Conservation (phyloP, 2,797 vertebrate species). For the Pseudotriccus pelzelni region DNA sequence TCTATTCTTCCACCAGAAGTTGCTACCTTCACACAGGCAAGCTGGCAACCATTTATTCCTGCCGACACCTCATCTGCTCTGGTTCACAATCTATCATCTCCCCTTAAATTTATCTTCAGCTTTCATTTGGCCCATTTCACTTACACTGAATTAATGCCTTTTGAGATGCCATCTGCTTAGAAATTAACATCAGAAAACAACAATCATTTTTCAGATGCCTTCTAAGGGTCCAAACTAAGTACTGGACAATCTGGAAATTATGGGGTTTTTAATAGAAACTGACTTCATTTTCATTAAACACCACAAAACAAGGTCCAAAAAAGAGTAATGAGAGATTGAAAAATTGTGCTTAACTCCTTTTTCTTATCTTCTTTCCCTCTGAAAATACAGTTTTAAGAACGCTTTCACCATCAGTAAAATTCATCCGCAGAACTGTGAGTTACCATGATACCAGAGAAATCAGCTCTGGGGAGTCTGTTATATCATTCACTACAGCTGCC, state of each 20-base stretch:
- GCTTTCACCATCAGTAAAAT: background rate
- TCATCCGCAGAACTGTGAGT: background rate
- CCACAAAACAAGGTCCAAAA: background rate
- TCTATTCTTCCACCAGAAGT: background rate
- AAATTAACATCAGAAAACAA: background rate
- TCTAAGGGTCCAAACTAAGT: background rate
- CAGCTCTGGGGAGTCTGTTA: background rate
- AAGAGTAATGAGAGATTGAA: background rate
- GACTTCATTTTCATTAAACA: background rate
- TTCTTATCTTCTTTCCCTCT: background rate
- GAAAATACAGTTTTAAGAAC: background rate
- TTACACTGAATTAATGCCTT: background rate
- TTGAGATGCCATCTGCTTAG: background rate
- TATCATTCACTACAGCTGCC: background rate
- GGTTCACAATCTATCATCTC: background rate
- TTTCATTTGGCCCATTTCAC: background rate
- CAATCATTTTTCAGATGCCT: background rate
- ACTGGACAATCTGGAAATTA: background rate
- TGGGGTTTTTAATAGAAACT: background rate
- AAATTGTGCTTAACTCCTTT: background rate
- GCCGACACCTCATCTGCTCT: background rate
- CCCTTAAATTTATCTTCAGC: background rate
- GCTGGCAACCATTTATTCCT: background rate
- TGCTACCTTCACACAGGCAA: background rate
- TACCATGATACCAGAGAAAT: background rate